These are phyloP conservation scores for Micrasema longulum DNA, from an alignment of 1,140 invertebrate genomes.

Conservation along the genomic window DNA sequence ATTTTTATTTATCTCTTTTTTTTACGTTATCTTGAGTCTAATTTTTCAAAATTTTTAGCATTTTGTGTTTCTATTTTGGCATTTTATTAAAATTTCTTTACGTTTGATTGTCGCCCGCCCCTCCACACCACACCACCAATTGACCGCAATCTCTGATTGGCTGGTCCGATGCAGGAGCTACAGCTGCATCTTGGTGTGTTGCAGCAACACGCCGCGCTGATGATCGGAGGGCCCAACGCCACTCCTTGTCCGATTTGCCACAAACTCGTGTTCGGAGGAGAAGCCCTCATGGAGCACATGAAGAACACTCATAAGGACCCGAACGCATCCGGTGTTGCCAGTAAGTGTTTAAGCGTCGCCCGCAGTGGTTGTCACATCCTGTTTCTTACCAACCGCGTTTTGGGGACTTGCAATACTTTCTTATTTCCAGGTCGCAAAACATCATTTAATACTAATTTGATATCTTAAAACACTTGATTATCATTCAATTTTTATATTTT, in stretches of 20 bases:
- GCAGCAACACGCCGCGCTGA: slow-evolving; percentile 93
- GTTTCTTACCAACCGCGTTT: slow-evolving; percentile 18
- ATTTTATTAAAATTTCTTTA: slow-evolving; percentile 44
- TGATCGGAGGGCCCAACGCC: slow-evolving; percentile 88
- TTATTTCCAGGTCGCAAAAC: slow-evolving; percentile 37
- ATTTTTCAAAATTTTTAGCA: slow-evolving; percentile 18
- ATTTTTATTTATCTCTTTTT: too few species aligned
- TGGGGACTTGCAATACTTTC: slow-evolving; percentile 4
- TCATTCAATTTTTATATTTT: not conserved
- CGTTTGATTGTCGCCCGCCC: slow-evolving; percentile 26
- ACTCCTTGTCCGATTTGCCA: slow-evolving; percentile 92
- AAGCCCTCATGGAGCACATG: slow-evolving; percentile 95
- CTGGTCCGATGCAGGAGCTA: slow-evolving; percentile 74
- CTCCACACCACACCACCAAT: slow-evolving; percentile 41
- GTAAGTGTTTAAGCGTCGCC: slow-evolving; percentile 74
- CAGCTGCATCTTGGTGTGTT: slow-evolving; percentile 87
- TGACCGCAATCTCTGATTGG: slow-evolving; percentile 50
- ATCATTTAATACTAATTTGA: slow-evolving; percentile 1
- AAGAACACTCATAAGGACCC: slow-evolving; percentile 95
- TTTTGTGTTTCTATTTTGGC: slow-evolving; percentile 14
- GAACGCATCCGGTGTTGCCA: slow-evolving; percentile 86
- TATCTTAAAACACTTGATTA: slow-evolving; percentile 5
- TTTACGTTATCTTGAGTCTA: not conserved
- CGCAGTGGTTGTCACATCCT: slow-evolving; percentile 25
- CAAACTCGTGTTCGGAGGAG: slow-evolving; percentile 91